Evolutionary conservation across 2,113 vertebrate genomes (phyloP), one percentile per base, ranked within the genome.

Genomic region (Platysteira castanea): DNA sequence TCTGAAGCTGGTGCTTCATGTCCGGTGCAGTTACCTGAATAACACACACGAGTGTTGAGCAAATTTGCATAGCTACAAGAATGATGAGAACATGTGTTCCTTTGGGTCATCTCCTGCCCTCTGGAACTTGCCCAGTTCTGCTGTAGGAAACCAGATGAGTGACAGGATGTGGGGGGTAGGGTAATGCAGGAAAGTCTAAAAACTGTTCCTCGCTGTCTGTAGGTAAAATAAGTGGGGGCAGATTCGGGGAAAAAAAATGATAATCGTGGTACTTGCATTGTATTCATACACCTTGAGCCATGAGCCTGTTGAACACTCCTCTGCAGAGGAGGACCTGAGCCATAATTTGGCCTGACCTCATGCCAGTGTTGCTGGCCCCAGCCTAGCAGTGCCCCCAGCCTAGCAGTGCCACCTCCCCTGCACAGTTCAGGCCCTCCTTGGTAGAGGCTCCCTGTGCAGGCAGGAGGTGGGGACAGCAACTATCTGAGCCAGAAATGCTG

Each of bases 291-390:
- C 31, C 53, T 63, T 42, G 17, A 70, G 12, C 11, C 0, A 3
- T 12, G 24, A 67, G 9, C 26, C 30, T 79, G 39, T 13, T 28
- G 37, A 75, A 44, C 2, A 0, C 3, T 33, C 26, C 23, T 42
- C 37, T 53, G 33, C 49, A 71, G 39, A 68, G 41, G 31, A 71
- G 5, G 10, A 37, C 30, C 16, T 8, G 5, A 26, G 26, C 26
- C 4, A 1, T 33, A 2, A n/a, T 77, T 37, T 18, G 74, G 28
- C 60, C 46, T 42, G 64, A 20, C 18, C 11, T 77, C 0, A 0
- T 6, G 26, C 30, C 30, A n/a, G n/a, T n/a, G n/a, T n/a, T n/a
- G n/a, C n/a, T n/a, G n/a, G n/a, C n/a, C n/a, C 20, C 18, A 52
- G 30, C 41, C 63, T n/a, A 26, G 44, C 19, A 19, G 8, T 37